A percentile compares a stretch with the other conserved stretches of the same genome.
phyloP scores from a whole-genome alignment of 1,140 invertebrate species.

The Calliphora vicina region DNA sequence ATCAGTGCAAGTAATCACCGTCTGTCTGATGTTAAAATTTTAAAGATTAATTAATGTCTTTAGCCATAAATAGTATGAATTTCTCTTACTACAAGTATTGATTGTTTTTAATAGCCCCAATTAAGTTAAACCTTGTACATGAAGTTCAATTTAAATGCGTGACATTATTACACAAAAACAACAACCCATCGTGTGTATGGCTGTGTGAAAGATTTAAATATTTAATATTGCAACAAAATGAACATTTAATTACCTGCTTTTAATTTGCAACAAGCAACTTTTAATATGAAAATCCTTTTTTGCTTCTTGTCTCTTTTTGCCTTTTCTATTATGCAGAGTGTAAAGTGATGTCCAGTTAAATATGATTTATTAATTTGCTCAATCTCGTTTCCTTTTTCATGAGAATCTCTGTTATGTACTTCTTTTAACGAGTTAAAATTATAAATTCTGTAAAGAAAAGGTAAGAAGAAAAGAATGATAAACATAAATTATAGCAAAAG shows the following conservation, averaged over 20 bases:
- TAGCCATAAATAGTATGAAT: neutral
- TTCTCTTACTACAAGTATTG: neutral
- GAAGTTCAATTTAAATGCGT: neutral
- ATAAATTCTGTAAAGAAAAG: neutral
- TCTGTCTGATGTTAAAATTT: neutral
- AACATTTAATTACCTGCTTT: neutral
- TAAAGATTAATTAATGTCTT: slow-evolving; percentile 7
- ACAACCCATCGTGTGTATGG: neutral
- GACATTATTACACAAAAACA: too few relatives aligned
- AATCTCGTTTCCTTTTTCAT: neutral
- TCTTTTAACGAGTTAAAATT: neutral
- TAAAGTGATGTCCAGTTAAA: neutral
- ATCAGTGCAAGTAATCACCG: neutral
- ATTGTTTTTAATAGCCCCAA: neutral
- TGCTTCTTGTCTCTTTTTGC: neutral
- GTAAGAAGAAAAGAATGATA: neutral
- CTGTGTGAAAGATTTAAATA: neutral
- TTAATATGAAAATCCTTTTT: neutral
- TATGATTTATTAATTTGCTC: slow-evolving; percentile 8
- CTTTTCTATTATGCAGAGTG: too few relatives aligned
- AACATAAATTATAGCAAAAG: neutral
- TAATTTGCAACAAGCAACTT: neutral
- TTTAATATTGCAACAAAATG: neutral
- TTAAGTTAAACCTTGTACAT: neutral
- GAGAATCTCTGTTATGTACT: neutral